Evolutionary conservation across 2,113 vertebrate genomes (phyloP).

Genomic region (Aspidoscelis tigris): DNA sequence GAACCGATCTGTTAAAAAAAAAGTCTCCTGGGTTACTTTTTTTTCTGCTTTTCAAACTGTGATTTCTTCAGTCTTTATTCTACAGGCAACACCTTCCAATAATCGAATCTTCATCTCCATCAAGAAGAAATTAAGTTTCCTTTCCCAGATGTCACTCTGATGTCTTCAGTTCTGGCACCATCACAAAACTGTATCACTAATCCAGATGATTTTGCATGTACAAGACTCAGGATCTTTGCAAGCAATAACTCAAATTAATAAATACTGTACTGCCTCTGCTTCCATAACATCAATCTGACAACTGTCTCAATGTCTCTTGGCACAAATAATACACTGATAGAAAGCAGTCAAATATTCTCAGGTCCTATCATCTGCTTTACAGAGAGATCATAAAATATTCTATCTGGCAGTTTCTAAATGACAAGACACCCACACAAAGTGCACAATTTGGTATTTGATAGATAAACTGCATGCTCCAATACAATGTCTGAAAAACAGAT

Average conservation of each 20-base stretch:
- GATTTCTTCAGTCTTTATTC: slow-evolving; percentile 4
- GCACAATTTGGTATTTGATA: no score
- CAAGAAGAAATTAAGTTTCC: accelerated
- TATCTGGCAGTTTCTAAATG: not conserved
- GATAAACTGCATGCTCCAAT: not conserved
- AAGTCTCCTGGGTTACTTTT: not conserved
- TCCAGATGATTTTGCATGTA: not conserved
- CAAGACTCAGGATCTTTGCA: not conserved
- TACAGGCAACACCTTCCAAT: not conserved
- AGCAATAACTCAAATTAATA: not conserved
- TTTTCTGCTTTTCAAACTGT: not conserved
- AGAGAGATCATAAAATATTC: not conserved
- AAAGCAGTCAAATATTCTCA: not conserved
- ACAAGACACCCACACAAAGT: not conserved
- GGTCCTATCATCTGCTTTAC: no score
- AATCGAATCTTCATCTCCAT: not conserved
- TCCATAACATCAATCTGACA: not conserved
- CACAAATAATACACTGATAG: no score
- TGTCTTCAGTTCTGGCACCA: not conserved
- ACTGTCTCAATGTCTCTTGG: not conserved
- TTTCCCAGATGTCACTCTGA: not conserved
- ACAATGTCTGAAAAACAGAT: not conserved
- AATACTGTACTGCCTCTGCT: no score
- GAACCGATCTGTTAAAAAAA: not conserved
- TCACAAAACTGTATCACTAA: no score